Percentiles rank a stretch among this genome's conserved stretches.
Conservation (phyloP, 2,888 invertebrate species). For the Drosophila putrida region DNA sequence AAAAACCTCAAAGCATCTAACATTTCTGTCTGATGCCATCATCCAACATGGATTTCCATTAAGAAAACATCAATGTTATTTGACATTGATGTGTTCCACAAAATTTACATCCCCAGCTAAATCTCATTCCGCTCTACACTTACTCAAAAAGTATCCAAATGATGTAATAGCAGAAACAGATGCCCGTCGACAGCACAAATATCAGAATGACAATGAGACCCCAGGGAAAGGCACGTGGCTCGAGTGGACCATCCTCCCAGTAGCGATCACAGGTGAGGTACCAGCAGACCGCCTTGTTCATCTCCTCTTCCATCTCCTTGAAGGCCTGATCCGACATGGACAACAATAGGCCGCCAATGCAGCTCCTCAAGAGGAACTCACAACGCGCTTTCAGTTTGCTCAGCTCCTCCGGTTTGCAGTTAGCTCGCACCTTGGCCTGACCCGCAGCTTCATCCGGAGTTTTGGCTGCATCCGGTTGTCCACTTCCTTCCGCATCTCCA, state of each 20-base stretch:
- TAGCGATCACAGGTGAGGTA: slow-evolving; percentile 96
- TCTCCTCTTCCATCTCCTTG: slow-evolving; percentile 94
- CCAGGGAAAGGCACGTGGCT: slow-evolving; percentile 93
- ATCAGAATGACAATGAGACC: slow-evolving; percentile 91
- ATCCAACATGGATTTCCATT: no score
- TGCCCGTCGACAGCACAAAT: slow-evolving; percentile 92
- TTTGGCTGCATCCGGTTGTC: slow-evolving; percentile 35
- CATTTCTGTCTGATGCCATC: no score
- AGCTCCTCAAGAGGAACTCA: slow-evolving; percentile 91
- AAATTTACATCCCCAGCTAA: slow-evolving; percentile 4
- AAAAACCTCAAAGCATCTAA: background rate
- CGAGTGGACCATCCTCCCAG: slow-evolving; percentile 93
- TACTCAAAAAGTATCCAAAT: slow-evolving; percentile 97
- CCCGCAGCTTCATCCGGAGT: slow-evolving; percentile 41
- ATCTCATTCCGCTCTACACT: slow-evolving; percentile 84
- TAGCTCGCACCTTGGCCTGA: slow-evolving; percentile 88
- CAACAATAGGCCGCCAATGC: slow-evolving; percentile 92
- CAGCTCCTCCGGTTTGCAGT: slow-evolving; percentile 92
- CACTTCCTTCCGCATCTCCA: slow-evolving; percentile 61
- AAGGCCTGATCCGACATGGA: slow-evolving; percentile 93
- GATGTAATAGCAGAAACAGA: slow-evolving; percentile 96
- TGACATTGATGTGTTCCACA: background rate
- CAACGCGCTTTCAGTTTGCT: slow-evolving; percentile 90
- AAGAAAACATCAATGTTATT: background rate
- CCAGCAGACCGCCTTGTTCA: slow-evolving; percentile 96